Evolutionary conservation across 1,140 invertebrate species (phyloP).

Genomic region (Acromyrmex echinatior): DNA sequence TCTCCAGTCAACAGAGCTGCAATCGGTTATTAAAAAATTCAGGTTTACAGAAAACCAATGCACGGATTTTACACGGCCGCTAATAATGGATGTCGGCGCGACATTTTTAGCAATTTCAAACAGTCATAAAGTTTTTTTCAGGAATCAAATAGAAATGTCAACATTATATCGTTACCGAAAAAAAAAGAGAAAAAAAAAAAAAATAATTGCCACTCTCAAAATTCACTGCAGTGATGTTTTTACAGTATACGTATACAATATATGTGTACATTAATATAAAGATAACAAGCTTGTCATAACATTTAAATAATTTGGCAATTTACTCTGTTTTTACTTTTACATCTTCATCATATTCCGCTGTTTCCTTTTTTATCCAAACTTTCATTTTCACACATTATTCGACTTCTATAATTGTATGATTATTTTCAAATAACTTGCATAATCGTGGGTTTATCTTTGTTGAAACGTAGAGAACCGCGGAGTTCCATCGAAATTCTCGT

Average conservation of each 20-base stretch:
- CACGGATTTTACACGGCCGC: constrained; percentile 43
- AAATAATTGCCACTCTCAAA: neutral
- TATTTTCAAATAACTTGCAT: neutral
- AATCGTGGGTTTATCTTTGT: neutral
- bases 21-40: constrained; percentile 65
- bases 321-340: neutral
- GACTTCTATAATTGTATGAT: neutral
- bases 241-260: neutral
- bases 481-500: constrained; percentile 3
- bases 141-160: constrained; percentile 40
- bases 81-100: constrained; percentile 58
- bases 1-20: constrained; percentile 62
- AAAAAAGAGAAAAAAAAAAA: neutral
- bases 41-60: constrained; percentile 54
- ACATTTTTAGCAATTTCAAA: constrained; percentile 58
- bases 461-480: neutral
- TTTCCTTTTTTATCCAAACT: neutral
- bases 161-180: neutral
- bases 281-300: neutral
- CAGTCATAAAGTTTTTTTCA: constrained; percentile 68
- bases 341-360: neutral
- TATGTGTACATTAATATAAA: neutral
- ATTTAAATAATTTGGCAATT: neutral
- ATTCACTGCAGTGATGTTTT: neutral
- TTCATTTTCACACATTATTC: neutral